Conservation (phyloP, 2,797 vertebrate species). For the Coregonus sp. region DNA sequence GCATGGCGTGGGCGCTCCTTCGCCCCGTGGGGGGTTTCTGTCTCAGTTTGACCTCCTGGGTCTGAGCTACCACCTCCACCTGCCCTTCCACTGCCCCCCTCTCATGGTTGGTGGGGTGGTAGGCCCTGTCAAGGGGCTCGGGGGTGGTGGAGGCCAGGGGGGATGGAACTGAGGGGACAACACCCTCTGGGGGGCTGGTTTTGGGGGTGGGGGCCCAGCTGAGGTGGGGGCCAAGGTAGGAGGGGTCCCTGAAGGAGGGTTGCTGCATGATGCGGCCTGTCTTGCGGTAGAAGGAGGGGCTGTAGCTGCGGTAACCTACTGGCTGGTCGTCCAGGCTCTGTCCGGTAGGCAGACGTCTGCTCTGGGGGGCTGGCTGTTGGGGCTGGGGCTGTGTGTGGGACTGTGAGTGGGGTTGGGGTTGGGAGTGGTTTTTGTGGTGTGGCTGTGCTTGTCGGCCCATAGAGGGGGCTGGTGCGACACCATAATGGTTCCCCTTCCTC, state of each 20-base stretch:
- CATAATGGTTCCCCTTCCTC: conserved; percentile 60
- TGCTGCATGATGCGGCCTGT: conserved; percentile 88
- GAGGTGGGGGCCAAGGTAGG: conserved; percentile 84
- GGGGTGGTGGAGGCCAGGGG: conserved; percentile 41
- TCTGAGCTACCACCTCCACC: conserved; percentile 72
- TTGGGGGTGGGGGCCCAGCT: conserved; percentile 76
- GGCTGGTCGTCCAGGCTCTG: conserved; percentile 86
- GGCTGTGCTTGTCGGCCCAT: conserved; percentile 51
- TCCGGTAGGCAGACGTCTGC: conserved; percentile 68
- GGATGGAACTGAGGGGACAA: conserved; percentile 26
- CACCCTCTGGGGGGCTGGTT: conserved; percentile 70
- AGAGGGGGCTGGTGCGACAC: conserved; percentile 12
- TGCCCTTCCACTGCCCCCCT: conserved; percentile 68
- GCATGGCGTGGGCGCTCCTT: conserved; percentile 73
- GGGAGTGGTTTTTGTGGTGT: conserved; percentile 55
- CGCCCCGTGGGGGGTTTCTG: conserved; percentile 92
- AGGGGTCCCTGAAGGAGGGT: conserved; percentile 89
- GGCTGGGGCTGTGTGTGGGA: conserved; percentile 44
- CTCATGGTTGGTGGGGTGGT: conserved; percentile 78
- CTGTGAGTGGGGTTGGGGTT: conserved; percentile 16
- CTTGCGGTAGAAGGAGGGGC: conserved; percentile 94
- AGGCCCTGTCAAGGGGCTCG: conserved; percentile 70
- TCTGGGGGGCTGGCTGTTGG: conserved; percentile 60
- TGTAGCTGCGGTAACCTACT: conserved; percentile 96
- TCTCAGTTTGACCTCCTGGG: conserved; percentile 89